Evolutionary conservation across 2,113 vertebrate genomes (phyloP).

Genomic region (Stigmatopora nigra): DNA sequence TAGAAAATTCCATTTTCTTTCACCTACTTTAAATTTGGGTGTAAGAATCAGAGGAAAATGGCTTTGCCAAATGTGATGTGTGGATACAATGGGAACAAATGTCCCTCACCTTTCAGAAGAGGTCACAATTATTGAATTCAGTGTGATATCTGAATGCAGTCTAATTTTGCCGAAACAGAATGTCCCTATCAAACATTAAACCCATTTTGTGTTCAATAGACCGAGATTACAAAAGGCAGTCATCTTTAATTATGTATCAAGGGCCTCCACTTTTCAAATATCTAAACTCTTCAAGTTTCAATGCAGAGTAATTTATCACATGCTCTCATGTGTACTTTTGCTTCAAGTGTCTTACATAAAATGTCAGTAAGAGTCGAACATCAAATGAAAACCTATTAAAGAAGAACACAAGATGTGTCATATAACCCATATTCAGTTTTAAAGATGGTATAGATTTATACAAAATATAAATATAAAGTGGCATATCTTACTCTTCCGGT

Average conservation of each 20-base stretch:
- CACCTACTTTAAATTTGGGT: not conserved
- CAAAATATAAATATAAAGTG: no score
- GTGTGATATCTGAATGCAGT: conserved; percentile 6
- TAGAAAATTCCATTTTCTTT: not conserved
- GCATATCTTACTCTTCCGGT: no score
- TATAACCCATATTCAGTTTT: not conserved
- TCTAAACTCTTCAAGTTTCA: conserved; percentile 2
- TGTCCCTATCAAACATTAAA: conserved; percentile 6
- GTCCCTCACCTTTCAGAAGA: not conserved
- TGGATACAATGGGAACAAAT: not conserved
- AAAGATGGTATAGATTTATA: no score
- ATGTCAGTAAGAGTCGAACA: not conserved
- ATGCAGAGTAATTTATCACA: conserved; percentile 3
- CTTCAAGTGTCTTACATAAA: not conserved
- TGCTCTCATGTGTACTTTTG: conserved; percentile 8
- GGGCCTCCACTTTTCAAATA: conserved; percentile 4
- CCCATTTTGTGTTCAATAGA: conserved; percentile 7
- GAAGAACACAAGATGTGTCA: not conserved
- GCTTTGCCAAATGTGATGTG: not conserved
- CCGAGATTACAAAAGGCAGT: conserved; percentile 5
- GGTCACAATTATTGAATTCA: not conserved
- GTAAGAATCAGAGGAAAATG: not conserved
- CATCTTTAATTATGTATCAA: conserved; percentile 18
- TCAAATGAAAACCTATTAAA: not conserved
- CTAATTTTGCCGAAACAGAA: conserved; percentile 21